Evolutionary conservation across 2,888 invertebrate genomes (phyloP).

Genomic region (Glyphotaelius pellucidus): DNA sequence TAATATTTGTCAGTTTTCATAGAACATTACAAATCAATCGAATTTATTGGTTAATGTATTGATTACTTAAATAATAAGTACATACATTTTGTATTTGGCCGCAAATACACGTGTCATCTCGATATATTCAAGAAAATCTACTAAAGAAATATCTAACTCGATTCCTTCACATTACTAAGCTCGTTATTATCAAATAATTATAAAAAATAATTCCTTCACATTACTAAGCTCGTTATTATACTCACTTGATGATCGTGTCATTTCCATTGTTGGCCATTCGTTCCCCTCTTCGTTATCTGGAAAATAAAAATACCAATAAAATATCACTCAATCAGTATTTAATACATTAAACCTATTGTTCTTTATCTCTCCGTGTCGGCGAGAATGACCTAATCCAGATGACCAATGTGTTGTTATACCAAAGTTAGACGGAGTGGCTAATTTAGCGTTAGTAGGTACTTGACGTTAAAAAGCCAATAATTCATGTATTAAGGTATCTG

Average conservation of each 20-base stretch:
- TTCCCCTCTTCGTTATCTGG: slow-evolving; percentile 10
- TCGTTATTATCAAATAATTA: not conserved
- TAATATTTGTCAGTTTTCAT: too few species aligned
- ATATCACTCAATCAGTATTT: not conserved
- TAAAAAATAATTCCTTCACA: too few species aligned
- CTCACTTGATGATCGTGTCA: slow-evolving; percentile 57
- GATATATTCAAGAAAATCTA: not conserved
- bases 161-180: too few species aligned
- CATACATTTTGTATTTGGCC: not conserved
- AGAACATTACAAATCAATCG: too few species aligned
- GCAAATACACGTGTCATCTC: not conserved
- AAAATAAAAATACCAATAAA: not conserved
- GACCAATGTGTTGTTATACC: not conserved
- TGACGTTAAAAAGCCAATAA: too few species aligned
- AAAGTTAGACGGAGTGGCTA: not conserved
- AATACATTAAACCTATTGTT: slow-evolving; percentile 3
- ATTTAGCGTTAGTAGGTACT: not conserved
- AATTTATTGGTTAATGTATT: not conserved
- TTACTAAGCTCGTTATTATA: not conserved
- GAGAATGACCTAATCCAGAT: not conserved
- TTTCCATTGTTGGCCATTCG: slow-evolving; percentile 59
- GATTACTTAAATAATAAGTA: not conserved
- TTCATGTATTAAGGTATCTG: too few species aligned
- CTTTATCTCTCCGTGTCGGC: not conserved
- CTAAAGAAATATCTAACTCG: not conserved